Evolutionary conservation across 1,140 invertebrate genomes (phyloP), one percentile per base, ranked within the genome.

Genomic region (Drosophila takahashii): DNA sequence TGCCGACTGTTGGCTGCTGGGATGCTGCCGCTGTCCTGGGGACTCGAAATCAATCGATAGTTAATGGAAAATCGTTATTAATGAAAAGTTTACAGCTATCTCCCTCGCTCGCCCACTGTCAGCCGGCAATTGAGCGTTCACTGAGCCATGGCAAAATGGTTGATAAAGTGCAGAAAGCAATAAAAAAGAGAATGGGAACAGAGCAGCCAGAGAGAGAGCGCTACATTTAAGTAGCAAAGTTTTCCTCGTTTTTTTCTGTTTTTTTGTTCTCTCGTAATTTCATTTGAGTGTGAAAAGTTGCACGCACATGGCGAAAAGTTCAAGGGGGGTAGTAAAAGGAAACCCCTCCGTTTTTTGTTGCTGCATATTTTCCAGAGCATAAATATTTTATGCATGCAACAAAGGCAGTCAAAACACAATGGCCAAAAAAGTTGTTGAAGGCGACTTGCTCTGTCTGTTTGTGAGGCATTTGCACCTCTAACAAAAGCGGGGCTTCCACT

Each of bases 51-150:
- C 86, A 91, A 91, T 91, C 90, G 90, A 91, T 91, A 91, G 86
- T 91, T 91, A 91, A 91, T 91, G 90, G 90, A 91, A 91, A 91
- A 91, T 91, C 90, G 90, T 91, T 91, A 91, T 91, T 91, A 91
- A 91, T 91, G 90, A 91, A 91, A 91, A 91, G 48, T 91, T 91
- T 83, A 76, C 79, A 42, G 15, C 48, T 34, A 16, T 51, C 16
- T 11, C 53, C 16, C 34, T 34, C 18, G 16, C 71, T 27, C 59
- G 13, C 60, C 34, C 10, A 3, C 13, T 29, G 66, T 18, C 32
- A 56, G 57, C 11, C 77, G 52, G 72, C 84, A 79, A 89, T 89
- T 79, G 84, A 89, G 73, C 84, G 73, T 73, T 86, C 84, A 89
- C 57, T 62, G 76, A 79, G 84, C 84, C 84, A 66, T 77, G 59